These are phyloP conservation scores for Acrobasis suavella DNA, from an alignment of 2,888 invertebrate species.

Conservation along the genomic window DNA sequence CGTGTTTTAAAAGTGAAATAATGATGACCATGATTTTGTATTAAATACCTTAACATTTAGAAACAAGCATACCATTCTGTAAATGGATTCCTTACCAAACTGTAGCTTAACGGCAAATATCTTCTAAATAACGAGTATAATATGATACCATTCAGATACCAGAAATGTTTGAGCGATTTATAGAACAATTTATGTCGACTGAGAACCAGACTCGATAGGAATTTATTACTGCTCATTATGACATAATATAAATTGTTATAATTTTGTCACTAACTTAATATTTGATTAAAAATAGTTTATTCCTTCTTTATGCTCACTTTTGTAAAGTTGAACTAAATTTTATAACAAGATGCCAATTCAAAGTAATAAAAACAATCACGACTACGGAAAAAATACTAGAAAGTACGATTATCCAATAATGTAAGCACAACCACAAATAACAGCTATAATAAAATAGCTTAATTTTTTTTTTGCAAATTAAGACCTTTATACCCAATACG, in stretches of 20 bases:
- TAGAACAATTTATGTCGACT: constrained; percentile 72
- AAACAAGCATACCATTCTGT: neutral
- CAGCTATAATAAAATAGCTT: no score
- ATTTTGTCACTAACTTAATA: neutral
- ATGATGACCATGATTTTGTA: neutral
- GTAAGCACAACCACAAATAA: no score
- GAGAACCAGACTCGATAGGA: constrained; percentile 70
- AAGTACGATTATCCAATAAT: no score
- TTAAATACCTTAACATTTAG: neutral
- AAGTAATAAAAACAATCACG: no score
- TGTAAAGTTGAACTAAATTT: no score
- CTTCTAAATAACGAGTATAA: constrained; percentile 34
- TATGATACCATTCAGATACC: constrained; percentile 47
- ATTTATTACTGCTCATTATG: constrained; percentile 54
- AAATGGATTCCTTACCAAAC: neutral
- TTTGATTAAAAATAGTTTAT: neutral
- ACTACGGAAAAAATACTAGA: no score
- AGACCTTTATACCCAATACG: no score
- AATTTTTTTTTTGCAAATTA: no score
- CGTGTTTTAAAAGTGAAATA: no score
- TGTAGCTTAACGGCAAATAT: neutral
- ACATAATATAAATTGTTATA: no score
- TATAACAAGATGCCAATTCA: no score
- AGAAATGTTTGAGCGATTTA: constrained; percentile 68
- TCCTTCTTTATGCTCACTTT: no score